These are phyloP conservation scores for Ectemnius cavifrons DNA, from an alignment of 2,888 invertebrate species.

Conservation along the genomic window DNA sequence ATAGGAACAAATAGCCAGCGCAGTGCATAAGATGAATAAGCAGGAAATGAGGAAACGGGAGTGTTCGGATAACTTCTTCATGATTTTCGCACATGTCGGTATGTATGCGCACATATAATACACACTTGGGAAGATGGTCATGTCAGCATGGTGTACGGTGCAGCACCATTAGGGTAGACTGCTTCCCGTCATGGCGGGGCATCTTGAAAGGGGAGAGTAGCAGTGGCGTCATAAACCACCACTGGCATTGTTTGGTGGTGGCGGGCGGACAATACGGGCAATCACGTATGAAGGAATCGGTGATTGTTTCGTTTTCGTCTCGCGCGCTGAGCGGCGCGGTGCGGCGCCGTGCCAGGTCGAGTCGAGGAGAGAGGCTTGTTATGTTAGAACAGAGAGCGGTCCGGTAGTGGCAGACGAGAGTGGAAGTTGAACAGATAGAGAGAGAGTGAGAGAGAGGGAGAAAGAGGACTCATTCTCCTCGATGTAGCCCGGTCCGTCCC, in stretches of 20 bases:
- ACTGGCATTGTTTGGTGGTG: conserved; percentile 44
- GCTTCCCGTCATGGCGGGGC: conserved; percentile 25
- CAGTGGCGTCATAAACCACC: conserved; percentile 48
- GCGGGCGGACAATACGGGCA: conserved; percentile 71
- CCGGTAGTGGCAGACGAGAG: conserved; percentile 22
- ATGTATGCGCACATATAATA: too few species aligned
- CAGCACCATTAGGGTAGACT: not conserved
- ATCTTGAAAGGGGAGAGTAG: conserved; percentile 42
- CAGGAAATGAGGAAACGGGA: too few species aligned
- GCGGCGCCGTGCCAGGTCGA: not conserved
- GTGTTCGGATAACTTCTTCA: too few species aligned
- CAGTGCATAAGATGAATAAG: too few species aligned
- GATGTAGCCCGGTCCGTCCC: conserved; percentile 20
- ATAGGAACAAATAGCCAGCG: too few species aligned
- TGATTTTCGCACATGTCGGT: too few species aligned
- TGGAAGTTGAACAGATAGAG: conserved; percentile 18
- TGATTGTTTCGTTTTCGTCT: conserved; percentile 71
- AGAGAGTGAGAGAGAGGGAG: conserved; percentile 16
- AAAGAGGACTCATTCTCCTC: conserved; percentile 14
- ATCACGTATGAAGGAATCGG: conserved; percentile 75
- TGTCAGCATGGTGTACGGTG: not conserved
- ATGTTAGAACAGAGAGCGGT: conserved; percentile 31
- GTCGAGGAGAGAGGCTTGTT: conserved; percentile 44
- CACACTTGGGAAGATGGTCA: too few species aligned
- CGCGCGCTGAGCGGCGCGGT: conserved; percentile 9